Base-by-base conservation (phyloP, 2,113 vertebrate species). In the Brienomyrus brachyistius region DNA sequence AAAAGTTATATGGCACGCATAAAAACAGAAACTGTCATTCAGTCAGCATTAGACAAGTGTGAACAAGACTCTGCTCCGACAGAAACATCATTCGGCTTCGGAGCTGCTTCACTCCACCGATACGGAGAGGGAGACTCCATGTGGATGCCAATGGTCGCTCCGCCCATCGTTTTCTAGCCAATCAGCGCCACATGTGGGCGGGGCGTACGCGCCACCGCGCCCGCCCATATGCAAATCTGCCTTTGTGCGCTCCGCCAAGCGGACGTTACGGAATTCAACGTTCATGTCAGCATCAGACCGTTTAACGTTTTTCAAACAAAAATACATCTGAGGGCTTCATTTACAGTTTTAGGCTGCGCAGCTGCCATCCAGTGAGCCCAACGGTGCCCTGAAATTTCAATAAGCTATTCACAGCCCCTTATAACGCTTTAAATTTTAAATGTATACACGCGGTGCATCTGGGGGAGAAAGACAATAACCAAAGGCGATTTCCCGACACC, bases 71-170 rank as follows among this genome's bases (percentile, higher is more conserved):
- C 8, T 43, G 10, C 35, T 84, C 51, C 88, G 88, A 89, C 90
- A 82, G 88, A 91, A 92, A 93, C 92, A 92, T 92, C 92, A 91
- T 70, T 91, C 35, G 91, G 89, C 77, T 90, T 90, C 88, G 54
- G 87, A 89, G 90, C 87, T 48, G 88, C 88, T 89, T 88, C 89
- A 91, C 90, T 93, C 91, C 89, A 86, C 88, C 59, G 92, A 89
- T 87, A 88, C 91, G 45, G 91, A 91, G 89, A 92, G 90, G 90
- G 91, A 91, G 54, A 50, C 91, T 93, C 94, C 94, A 94, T 93
- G 95, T 94, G 94, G 35, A 93, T 90, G 88, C 90, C 23, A 35
- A 19, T 35, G 11, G 84, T 92, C 31, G 31, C 86, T 1, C 92
- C 94, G 92, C 94, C 94, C 92, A 77, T 87, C 89, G 88, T 48